Evolutionary conservation across 2,888 invertebrate genomes (phyloP), one percentile per base, ranked within the genome.

Genomic region (Calliphora vomitoria): DNA sequence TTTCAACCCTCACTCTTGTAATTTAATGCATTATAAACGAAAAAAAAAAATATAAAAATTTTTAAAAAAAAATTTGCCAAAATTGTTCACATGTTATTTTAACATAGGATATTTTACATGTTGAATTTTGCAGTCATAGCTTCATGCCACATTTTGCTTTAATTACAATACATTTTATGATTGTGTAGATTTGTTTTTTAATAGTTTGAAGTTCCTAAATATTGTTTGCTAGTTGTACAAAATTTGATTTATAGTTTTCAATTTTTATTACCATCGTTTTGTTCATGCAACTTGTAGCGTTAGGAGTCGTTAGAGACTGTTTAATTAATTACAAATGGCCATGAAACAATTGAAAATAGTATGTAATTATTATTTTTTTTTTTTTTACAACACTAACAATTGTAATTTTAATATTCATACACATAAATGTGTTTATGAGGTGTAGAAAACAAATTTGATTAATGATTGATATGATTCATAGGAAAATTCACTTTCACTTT

Each of bases 261-360:
- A 18, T 68, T 53, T 41, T 68, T 66, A 66, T 62, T 84, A 20
- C 53, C 31, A 76, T 72, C 66, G 55, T 84, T 87, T 82, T 68
- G 78, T 69, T 79, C 85, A 71, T 85, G 84, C 78, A 82, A 79
- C 60, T 69, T 60, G 50, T 62, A 20, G 60, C 47, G 35, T 74
- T 20, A 35, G 31, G 15, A 31, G 31, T 38, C 13, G 10, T 68
- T 74, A 44, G 15, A 76, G 31, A 18, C 62, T 38, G 8, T 75
- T 74, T 18, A 66, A 71, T 83, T 75, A 80, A 86, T 80, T 66
- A 58, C 11, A 75, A 79, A 71, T 64, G 62, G 62, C 68, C 83
- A 76, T 80, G 83, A 83, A 80, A 41, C 62, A 79, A 69, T 79
- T 47, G 44, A 86, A 86, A 44, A 72, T 13, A 25, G 72, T 64